phyloP scores from a whole-genome alignment of 2,888 invertebrate genomes.

The Lepidonotus clava region DNA sequence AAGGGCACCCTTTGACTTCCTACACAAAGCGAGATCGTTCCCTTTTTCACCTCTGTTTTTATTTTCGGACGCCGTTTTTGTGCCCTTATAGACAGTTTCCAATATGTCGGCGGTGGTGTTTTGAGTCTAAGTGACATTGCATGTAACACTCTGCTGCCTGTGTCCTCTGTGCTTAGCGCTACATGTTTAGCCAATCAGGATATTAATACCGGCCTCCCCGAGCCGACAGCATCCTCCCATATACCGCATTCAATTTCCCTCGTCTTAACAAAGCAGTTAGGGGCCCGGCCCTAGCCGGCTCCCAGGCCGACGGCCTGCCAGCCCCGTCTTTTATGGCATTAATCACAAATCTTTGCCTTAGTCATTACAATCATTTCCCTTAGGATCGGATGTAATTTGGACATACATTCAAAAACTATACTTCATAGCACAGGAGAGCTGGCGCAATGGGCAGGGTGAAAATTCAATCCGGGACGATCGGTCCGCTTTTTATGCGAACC shows the following conservation, averaged over 20 bases:
- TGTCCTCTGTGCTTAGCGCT: not conserved
- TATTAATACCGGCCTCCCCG: not conserved
- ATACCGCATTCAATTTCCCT: not conserved
- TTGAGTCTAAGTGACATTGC: slow-evolving; percentile 26
- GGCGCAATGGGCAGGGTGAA: not conserved
- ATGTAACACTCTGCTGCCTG: not conserved
- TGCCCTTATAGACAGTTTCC: too few relatives aligned
- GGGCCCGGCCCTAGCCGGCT: not conserved
- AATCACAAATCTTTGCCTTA: not conserved
- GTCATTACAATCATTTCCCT: slow-evolving; percentile 32
- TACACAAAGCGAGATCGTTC: too few relatives aligned
- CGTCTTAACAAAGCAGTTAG: not conserved
- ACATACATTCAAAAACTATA: not conserved
- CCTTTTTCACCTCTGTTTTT: too few relatives aligned
- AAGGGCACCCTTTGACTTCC: too few relatives aligned
- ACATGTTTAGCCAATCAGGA: slow-evolving; percentile 20
- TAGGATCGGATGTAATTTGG: not conserved
- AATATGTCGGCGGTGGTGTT: too few relatives aligned
- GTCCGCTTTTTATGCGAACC: not conserved
- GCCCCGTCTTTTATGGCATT: not conserved
- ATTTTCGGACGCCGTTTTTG: too few relatives aligned
- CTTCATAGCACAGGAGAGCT: not conserved
- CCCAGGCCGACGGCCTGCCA: not conserved
- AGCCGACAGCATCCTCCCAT: not conserved
- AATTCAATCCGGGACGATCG: not conserved